These are phyloP conservation scores for Junonia oenone DNA, from an alignment of 2,888 invertebrate genomes.

Conservation along the genomic window DNA sequence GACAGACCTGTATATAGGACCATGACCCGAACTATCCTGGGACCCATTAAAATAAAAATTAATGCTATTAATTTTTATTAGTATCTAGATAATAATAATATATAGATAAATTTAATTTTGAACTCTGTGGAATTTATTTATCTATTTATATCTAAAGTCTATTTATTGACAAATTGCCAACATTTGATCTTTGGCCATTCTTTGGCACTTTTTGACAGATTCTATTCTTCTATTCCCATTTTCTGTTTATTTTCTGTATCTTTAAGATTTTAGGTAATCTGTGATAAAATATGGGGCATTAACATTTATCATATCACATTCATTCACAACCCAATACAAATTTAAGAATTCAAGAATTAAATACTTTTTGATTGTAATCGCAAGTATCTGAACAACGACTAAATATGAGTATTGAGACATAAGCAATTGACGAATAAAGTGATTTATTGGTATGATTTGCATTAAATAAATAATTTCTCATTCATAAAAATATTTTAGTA, in stretches of 20 bases:
- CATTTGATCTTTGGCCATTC: background rate
- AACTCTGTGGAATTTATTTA: background rate
- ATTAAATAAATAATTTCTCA: background rate
- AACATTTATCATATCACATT: constrained; percentile 3
- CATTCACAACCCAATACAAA: background rate
- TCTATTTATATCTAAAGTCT: no score
- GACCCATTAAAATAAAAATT: no score
- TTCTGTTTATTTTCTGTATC: constrained; percentile 4
- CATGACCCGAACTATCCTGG: no score
- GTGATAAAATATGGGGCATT: constrained; percentile 3
- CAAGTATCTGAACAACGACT: background rate
- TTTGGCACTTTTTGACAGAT: constrained; percentile 1
- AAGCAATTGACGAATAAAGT: background rate
- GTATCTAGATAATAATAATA: no score
- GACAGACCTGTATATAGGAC: no score
- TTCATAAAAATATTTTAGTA: constrained; percentile 3
- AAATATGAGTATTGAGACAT: constrained; percentile 9
- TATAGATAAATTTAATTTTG: background rate
- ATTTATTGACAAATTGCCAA: no score
- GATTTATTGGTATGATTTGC: constrained; percentile 7
- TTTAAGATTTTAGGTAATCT: background rate
- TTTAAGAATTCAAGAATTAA: background rate
- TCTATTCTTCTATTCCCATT: no score
- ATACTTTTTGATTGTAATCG: background rate
- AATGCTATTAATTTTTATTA: no score